Evolutionary conservation across 1,140 invertebrate genomes (phyloP).

Genomic region (Hylyphantes graminicola): DNA sequence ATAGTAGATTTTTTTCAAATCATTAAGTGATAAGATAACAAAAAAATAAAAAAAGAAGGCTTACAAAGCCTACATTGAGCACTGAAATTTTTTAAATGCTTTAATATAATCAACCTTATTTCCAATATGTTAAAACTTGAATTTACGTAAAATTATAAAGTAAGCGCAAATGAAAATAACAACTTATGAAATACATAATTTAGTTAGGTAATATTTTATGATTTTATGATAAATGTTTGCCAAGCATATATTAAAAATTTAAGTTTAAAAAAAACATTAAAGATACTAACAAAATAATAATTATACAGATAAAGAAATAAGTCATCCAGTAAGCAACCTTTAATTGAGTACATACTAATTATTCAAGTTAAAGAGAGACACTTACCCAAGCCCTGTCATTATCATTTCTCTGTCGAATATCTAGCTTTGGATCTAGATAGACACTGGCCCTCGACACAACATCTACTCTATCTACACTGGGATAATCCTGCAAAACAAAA

Average conservation of each 20-base stretch:
- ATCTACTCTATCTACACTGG: slow-evolving; percentile 82
- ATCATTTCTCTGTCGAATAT: slow-evolving; percentile 78
- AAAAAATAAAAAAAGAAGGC: too few relatives aligned
- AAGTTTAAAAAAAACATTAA: not conserved
- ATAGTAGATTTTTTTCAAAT: too few relatives aligned
- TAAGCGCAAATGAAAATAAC: too few relatives aligned
- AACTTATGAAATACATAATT: too few relatives aligned
- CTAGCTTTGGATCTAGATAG: slow-evolving; percentile 76
- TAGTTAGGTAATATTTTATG: too few relatives aligned
- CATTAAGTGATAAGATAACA: too few relatives aligned
- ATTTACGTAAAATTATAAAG: too few relatives aligned
- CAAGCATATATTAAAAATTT: not conserved
- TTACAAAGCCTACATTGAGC: too few relatives aligned
- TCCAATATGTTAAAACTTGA: too few relatives aligned
- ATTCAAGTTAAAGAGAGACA: not conserved
- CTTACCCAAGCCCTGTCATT: slow-evolving; percentile 71
- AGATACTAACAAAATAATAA: not conserved
- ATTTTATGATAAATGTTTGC: too few relatives aligned
- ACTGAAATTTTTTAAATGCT: too few relatives aligned
- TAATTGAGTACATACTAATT: slow-evolving; percentile 10
- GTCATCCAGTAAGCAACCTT: not conserved
- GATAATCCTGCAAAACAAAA: slow-evolving; percentile 75
- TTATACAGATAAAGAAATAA: not conserved
- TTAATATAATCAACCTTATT: too few relatives aligned
- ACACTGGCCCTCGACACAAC: slow-evolving; percentile 83